These are phyloP conservation scores for Bryconaethiops microstoma DNA, from an alignment of 2,797 vertebrate genomes.

Conservation along the genomic window DNA sequence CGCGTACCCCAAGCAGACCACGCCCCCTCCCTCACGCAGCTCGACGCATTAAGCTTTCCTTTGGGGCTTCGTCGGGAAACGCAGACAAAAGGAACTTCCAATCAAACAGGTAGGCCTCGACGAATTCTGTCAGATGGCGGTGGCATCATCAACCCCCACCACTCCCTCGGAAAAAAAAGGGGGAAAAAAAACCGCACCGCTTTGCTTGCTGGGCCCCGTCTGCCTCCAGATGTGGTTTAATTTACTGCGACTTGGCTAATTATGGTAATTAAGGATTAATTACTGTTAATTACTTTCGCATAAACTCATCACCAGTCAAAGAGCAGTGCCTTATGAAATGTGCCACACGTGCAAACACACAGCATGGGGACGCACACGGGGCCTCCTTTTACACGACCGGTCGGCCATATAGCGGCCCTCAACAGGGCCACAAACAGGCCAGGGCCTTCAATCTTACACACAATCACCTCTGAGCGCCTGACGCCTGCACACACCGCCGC, in stretches of 20 bases:
- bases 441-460: conserved; percentile 64
- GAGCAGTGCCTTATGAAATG: conserved; percentile 99
- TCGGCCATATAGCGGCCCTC: conserved; percentile 68
- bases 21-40: conserved; percentile 54
- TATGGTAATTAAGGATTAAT: conserved; percentile 99
- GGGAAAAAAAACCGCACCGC: conserved; percentile 63
- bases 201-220: conserved; percentile 78
- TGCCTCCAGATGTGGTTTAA: conserved; percentile 99
- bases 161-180: conserved; percentile 44
- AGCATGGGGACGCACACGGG: conserved; percentile 67
- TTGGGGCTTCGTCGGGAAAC: conserved; percentile 39
- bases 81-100: conserved; percentile 51
- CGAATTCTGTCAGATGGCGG: conserved; percentile 82
- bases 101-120: conserved; percentile 78
- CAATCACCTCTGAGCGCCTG: conserved; percentile 62
- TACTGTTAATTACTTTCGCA: conserved; percentile 99
- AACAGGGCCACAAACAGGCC: conserved; percentile 73
- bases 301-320: conserved; percentile 99
- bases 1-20: neutral
- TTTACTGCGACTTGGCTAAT: conserved; percentile 99
- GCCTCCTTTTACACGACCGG: conserved; percentile 69
- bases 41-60: conserved; percentile 52
- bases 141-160: conserved; percentile 68
- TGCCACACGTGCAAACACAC: conserved; percentile 88
- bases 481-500: conserved; percentile 55